Evolutionary conservation across 2,888 invertebrate species (phyloP).

Genomic region (Noctua pronuba): DNA sequence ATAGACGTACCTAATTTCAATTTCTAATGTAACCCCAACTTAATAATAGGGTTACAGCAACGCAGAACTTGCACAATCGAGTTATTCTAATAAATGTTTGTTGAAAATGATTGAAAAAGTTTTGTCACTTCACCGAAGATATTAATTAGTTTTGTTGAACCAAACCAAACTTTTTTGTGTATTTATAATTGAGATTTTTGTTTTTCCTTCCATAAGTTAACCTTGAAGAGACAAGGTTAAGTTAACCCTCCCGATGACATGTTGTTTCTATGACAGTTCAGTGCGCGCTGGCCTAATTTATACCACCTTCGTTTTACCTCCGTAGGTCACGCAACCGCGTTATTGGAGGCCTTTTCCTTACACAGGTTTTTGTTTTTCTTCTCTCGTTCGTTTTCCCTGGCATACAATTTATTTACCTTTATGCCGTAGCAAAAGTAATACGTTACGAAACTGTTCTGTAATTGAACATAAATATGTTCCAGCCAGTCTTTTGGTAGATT

Average conservation of each 20-base stretch:
- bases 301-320: slow-evolving; percentile 72
- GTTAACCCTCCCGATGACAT: slow-evolving; percentile 69
- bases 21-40: slow-evolving; percentile 59
- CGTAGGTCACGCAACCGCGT: slow-evolving; percentile 75
- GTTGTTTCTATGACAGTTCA: slow-evolving; percentile 70
- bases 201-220: slow-evolving; percentile 41
- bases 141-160: slow-evolving; percentile 58
- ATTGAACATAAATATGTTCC: slow-evolving; percentile 60
- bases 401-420: slow-evolving; percentile 59
- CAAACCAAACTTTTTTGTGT: slow-evolving; percentile 2
- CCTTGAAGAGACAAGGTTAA: slow-evolving; percentile 69
- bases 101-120: slow-evolving; percentile 65
- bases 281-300: slow-evolving; percentile 73
- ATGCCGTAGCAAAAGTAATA: slow-evolving; percentile 55
- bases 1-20: slow-evolving; percentile 59
- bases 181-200: slow-evolving; percentile 24
- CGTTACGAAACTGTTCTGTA: slow-evolving; percentile 56
- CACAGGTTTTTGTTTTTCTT: slow-evolving; percentile 63
- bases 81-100: slow-evolving; percentile 54
- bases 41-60: slow-evolving; percentile 54
- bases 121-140: slow-evolving; percentile 50
- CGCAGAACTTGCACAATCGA: slow-evolving; percentile 51
- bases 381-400: slow-evolving; percentile 41
- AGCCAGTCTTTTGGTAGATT: slow-evolving; percentile 68
- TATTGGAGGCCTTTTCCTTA: slow-evolving; percentile 75